A percentile compares a stretch with the other conserved stretches of the same genome.
Evolutionary conservation across 2,888 invertebrate species (phyloP).

Genomic region (Dolichopus griseipennis): DNA sequence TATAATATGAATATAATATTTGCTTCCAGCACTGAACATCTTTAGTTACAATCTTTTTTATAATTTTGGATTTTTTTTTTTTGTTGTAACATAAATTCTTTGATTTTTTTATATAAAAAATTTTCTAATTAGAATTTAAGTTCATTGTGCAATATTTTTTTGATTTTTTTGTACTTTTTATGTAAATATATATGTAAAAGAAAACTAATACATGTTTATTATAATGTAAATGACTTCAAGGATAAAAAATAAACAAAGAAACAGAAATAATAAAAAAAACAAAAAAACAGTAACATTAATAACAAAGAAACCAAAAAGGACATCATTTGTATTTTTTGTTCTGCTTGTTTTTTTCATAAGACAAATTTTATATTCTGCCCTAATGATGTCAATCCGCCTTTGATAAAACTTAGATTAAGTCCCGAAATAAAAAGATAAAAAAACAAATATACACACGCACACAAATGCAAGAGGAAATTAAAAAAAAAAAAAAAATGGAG

Average conservation of each 20-base stretch:
- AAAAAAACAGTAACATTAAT: neutral
- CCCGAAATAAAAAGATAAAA: neutral
- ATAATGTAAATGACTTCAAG: neutral
- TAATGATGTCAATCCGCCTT: constrained; percentile 6
- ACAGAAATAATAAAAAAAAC: neutral
- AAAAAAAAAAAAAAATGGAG: neutral
- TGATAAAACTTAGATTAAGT: neutral
- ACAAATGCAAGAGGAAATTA: neutral
- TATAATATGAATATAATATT: too few relatives aligned
- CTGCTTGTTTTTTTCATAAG: neutral
- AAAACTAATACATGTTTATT: neutral
- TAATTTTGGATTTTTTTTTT: too few relatives aligned
- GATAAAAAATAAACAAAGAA: neutral
- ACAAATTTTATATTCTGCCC: neutral
- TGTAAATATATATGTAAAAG: neutral
- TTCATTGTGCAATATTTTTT: neutral
- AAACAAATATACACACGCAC: neutral
- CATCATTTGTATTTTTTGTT: neutral
- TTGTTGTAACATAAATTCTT: neutral
- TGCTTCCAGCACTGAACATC: too few relatives aligned
- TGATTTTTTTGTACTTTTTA: neutral
- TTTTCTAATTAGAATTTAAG: constrained; percentile 1
- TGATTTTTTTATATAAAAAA: neutral
- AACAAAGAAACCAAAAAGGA: neutral
- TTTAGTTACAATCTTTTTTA: too few relatives aligned